These are phyloP conservation scores for Heliornis fulica DNA, from an alignment of 2,113 vertebrate genomes.

Conservation along the genomic window DNA sequence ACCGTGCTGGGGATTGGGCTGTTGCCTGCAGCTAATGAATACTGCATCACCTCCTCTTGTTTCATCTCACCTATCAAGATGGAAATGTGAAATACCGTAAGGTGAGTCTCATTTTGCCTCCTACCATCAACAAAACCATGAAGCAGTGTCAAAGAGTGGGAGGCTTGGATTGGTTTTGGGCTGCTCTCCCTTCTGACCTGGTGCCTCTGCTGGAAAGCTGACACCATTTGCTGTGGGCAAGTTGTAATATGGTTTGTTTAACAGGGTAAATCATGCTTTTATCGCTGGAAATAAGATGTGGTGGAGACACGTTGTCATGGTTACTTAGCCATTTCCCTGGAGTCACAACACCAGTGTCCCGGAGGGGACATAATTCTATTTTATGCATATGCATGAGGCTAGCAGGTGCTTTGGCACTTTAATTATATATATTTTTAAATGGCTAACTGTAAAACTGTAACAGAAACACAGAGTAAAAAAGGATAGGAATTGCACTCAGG, in stretches of 20 bases:
- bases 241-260: slow-evolving; percentile 65
- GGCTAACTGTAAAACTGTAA: slow-evolving; percentile 58
- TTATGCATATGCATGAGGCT: slow-evolving; percentile 77
- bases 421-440: slow-evolving; percentile 72
- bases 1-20: background rate
- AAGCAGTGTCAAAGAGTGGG: background rate
- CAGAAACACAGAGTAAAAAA: slow-evolving; percentile 7
- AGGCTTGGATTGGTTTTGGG: slow-evolving; percentile 24
- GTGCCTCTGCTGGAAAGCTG: slow-evolving; percentile 50
- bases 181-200: slow-evolving; percentile 50
- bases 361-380: slow-evolving; percentile 71
- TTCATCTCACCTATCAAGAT: background rate
- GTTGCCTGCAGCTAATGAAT: slow-evolving; percentile 12
- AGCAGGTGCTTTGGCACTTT: slow-evolving; percentile 75
- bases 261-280: slow-evolving; percentile 65
- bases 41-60: background rate
- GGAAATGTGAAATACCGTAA: background rate
- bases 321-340: slow-evolving; percentile 77
- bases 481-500: slow-evolving; percentile 17
- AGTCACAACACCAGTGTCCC: slow-evolving; percentile 77
- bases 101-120: background rate
- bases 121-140: background rate
- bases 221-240: slow-evolving; percentile 64
- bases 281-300: slow-evolving; percentile 66
- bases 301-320: slow-evolving; percentile 77